Base-by-base conservation (phyloP, 2,113 vertebrate genomes). In the Eupsittula cactorum region DNA sequence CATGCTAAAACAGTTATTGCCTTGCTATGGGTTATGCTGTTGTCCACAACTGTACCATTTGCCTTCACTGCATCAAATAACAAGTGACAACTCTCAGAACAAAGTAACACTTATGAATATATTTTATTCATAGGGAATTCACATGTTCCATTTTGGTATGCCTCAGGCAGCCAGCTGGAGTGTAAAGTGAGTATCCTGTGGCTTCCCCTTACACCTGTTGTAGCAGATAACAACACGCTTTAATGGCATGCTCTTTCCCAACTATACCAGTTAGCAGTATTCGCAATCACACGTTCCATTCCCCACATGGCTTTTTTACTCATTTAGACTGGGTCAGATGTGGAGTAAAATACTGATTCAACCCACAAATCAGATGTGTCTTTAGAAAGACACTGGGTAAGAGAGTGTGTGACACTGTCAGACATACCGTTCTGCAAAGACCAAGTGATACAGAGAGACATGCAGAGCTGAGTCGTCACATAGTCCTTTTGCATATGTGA, bases 51-150 rank as follows among this genome's bases (percentile, higher is more conserved):
- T 42, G 14, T 50, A 21, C 17, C 10, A 7, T 39, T 82, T 41
- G 7, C 37, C 33, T 82, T 73, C 47, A 35, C 39, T 53, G 55
- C 37, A 39, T 77, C 3, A 9, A 62, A 65, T 25, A 79, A 63
- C 68, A 81, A 92, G 55, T 53, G 31, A 62, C 57, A 91, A 79
- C 35, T 79, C 79, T 95, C 28, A 65, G 49, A 94, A 78, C 63
- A 94, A 87, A 96, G 28, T 68, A 93, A 82, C 20, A 37, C 29
- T 69, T 69, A 71, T 9, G 53, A 93, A 60, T 44, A 89, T 94
- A 89, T 95, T 95, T 97, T 95, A 96, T 97, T 95, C 83, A 95
- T 89, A 80, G 65, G 60, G 50, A 94, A 86, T 75, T 95, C 96
- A 90, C 94, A 82, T 85, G 70, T 85, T 94, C 50, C n/a, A 18